phyloP scores from a whole-genome alignment of 1,140 invertebrate species.

The Neodiprion virginianus region DNA sequence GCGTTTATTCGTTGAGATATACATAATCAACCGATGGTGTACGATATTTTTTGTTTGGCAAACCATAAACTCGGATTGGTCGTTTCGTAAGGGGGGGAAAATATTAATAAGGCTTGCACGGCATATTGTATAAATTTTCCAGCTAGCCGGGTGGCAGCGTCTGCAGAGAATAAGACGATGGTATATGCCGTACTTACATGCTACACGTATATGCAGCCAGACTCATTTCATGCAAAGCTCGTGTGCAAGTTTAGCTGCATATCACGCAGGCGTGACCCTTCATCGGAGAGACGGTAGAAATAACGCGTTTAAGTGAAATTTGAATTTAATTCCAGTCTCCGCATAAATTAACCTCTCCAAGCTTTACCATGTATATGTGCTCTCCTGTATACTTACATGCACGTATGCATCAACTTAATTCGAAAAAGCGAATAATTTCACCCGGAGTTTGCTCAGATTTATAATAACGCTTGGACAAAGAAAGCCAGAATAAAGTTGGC shows the following conservation, averaged over 20 bases:
- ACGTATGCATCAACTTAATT: not conserved
- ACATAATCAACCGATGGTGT: too few relatives aligned
- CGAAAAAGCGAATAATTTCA: too few relatives aligned
- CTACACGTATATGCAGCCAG: not conserved
- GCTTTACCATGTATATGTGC: not conserved
- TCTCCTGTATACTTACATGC: not conserved
- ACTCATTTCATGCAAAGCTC: conserved; percentile 7
- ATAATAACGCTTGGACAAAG: not conserved
- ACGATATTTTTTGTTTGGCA: too few relatives aligned
- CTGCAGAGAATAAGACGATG: conserved; percentile 4
- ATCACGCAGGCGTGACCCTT: conserved; percentile 6
- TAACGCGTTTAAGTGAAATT: not conserved
- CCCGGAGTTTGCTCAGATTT: not conserved
- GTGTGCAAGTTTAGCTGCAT: not conserved
- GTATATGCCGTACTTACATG: not conserved
- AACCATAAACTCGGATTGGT: too few relatives aligned
- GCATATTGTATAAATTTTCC: conserved; percentile 1
- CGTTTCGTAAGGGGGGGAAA: too few relatives aligned
- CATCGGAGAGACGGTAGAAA: not conserved
- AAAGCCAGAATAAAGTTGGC: conserved; percentile 22
- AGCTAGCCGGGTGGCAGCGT: not conserved
- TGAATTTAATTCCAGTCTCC: not conserved
- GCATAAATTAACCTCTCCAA: not conserved
- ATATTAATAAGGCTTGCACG: not conserved
- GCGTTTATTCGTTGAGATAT: too few relatives aligned